Evolutionary conservation across 2,113 vertebrate species (phyloP).

Genomic region (Lophochroa leadbeateri): DNA sequence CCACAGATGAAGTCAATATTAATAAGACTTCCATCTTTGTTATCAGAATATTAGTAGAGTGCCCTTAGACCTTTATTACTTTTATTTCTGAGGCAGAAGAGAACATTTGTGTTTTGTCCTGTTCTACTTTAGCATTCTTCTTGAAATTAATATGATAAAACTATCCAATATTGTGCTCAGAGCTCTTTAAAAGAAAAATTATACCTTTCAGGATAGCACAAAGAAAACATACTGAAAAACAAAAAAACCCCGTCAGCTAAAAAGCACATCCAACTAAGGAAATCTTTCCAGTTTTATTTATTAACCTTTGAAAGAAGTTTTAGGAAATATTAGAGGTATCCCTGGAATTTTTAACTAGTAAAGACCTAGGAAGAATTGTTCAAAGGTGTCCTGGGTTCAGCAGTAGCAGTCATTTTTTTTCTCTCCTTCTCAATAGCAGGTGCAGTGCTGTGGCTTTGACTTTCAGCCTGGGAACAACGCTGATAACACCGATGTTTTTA

Average conservation of each 20-base stretch:
- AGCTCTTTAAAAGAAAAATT: background rate
- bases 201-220: background rate
- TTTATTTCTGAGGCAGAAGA: constrained; percentile 21
- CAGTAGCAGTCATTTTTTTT: no score
- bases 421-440: no score
- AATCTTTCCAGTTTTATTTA: background rate
- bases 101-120: background rate
- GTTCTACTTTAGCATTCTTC: background rate
- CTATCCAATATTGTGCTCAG: background rate
- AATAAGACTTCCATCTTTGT: constrained; percentile 28
- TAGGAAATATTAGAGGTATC: background rate
- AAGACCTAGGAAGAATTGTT: background rate
- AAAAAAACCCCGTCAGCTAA: background rate
- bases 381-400: no score
- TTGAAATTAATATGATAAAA: constrained; percentile 5
- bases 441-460: no score
- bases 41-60: constrained; percentile 9
- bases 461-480: no score
- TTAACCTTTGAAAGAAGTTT: background rate
- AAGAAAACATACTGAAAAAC: background rate
- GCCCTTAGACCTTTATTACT: background rate
- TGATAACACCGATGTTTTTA: no score
- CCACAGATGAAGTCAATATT: constrained; percentile 28
- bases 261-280: background rate
- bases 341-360: background rate